Evolutionary conservation across 1,140 invertebrate genomes (phyloP), one percentile per base, ranked within the genome.

Genomic region (Polyergus mexicanus): DNA sequence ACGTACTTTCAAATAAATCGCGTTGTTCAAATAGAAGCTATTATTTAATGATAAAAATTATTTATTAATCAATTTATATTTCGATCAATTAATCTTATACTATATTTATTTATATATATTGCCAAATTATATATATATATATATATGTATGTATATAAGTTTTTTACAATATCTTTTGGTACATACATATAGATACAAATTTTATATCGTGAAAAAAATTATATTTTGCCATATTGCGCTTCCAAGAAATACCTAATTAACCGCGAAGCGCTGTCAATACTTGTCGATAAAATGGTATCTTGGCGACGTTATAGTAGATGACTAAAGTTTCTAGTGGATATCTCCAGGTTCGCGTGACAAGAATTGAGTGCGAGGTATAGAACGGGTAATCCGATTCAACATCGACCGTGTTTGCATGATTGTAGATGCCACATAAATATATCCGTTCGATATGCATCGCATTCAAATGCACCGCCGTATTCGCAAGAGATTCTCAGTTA

Each of bases 321-420:
- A 60, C 68, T 74, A 83, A 83, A 83, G 78, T 83, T 83, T 74
- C 68, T 28, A 60, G 54, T 6, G 38, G 25, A 47, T 60, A 47
- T 72, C 51, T 60, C 19, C 10, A 66, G 28, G 13, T 19, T 71
- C 54, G 13, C 78, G 68, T 83, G 78, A 83, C 78, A 83, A 83
- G 78, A 83, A 83, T 83, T 38, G 19, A 72, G 19, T 35, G 56
- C 66, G 25, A 72, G 56, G 8, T 72, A 44, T n/a, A 72, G 19
- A 32, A 60, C 38, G 28, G 25, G 38, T 83, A 74, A 83, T 83
- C 56, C 54, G 68, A 72, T 83, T 38, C 41, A 44, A 74, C 68
- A 47, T 83, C 56, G 78, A 72, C 35, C 56, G n/a, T 83, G 68
- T 72, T 74, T 83, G 68, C 68, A 60, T 44, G 78, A 74, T 83